These are phyloP conservation scores for Xanthorhoe designata DNA, from an alignment of 2,888 invertebrate genomes.

Conservation along the genomic window DNA sequence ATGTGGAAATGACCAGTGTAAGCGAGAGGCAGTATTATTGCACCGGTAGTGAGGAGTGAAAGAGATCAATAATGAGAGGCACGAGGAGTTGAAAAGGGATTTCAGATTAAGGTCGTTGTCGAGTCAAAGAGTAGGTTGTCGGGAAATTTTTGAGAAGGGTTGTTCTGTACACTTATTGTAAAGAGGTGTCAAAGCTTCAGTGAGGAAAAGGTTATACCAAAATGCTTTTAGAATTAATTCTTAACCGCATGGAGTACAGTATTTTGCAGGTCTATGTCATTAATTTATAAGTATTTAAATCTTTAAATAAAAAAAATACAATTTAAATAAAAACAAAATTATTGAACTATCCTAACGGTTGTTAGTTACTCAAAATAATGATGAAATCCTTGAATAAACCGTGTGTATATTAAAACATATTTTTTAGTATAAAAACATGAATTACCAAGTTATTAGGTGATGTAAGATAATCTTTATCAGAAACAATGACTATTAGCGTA, in stretches of 20 bases:
- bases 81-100: slow-evolving; percentile 86
- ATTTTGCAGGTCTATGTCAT: too few species aligned
- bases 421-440: background rate
- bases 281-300: too few species aligned
- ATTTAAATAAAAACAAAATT: too few species aligned
- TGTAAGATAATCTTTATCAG: background rate
- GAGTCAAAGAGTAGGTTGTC: slow-evolving; percentile 75
- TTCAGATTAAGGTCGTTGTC: slow-evolving; percentile 86
- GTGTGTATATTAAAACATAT: too few species aligned
- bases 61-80: slow-evolving; percentile 86
- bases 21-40: slow-evolving; percentile 74
- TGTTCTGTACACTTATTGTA: slow-evolving; percentile 24
- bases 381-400: too few species aligned
- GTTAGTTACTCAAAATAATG: too few species aligned
- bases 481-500: background rate
- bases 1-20: slow-evolving; percentile 50
- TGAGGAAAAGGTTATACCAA: slow-evolving; percentile 18
- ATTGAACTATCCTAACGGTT: too few species aligned
- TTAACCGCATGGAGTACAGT: too few species aligned
- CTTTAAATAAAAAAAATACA: too few species aligned
- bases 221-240: too few species aligned
- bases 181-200: slow-evolving; percentile 14
- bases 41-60: slow-evolving; percentile 86
- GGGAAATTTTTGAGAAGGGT: slow-evolving; percentile 63
- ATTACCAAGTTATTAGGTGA: background rate